phyloP scores from a whole-genome alignment of 2,888 invertebrate genomes.

The Colletes collaris region DNA sequence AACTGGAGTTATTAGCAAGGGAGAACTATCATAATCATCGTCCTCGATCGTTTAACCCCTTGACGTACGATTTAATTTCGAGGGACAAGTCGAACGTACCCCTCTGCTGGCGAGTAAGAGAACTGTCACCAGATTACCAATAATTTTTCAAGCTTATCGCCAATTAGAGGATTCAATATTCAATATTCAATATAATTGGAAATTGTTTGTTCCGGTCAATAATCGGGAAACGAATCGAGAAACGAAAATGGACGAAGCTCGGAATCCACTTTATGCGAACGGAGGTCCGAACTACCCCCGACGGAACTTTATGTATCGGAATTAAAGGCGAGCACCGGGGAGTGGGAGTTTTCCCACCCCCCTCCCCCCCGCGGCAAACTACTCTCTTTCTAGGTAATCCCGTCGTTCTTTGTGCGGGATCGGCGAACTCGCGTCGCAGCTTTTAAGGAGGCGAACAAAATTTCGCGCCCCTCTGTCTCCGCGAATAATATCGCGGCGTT shows the following conservation, averaged over 20 bases:
- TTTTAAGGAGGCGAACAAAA: slow-evolving; percentile 31
- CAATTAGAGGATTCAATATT: too few relatives aligned
- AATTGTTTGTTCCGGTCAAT: too few relatives aligned
- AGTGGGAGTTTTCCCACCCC: background rate
- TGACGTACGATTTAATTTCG: too few relatives aligned
- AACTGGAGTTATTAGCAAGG: too few relatives aligned
- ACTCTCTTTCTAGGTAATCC: slow-evolving; percentile 34
- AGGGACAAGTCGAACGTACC: too few relatives aligned
- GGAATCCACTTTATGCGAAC: slow-evolving; percentile 46
- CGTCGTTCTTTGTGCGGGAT: slow-evolving; percentile 8
- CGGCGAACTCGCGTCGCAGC: slow-evolving; percentile 13
- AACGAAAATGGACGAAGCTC: background rate
- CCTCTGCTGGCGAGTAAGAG: too few relatives aligned
- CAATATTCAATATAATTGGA: too few relatives aligned
- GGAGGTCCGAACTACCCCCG: slow-evolving; percentile 41
- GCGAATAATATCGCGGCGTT: slow-evolving; percentile 34
- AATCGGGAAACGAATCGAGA: too few relatives aligned
- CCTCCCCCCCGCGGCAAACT: slow-evolving; percentile 12
- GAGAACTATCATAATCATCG: too few relatives aligned
- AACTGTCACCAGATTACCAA: too few relatives aligned
- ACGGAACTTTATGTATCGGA: slow-evolving; percentile 52
- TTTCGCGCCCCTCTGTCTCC: slow-evolving; percentile 20
- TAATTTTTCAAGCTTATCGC: too few relatives aligned
- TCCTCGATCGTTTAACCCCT: too few relatives aligned
- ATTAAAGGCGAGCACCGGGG: slow-evolving; percentile 37